Conservation (phyloP, 2,797 vertebrate species). For the Ispidina picta region DNA sequence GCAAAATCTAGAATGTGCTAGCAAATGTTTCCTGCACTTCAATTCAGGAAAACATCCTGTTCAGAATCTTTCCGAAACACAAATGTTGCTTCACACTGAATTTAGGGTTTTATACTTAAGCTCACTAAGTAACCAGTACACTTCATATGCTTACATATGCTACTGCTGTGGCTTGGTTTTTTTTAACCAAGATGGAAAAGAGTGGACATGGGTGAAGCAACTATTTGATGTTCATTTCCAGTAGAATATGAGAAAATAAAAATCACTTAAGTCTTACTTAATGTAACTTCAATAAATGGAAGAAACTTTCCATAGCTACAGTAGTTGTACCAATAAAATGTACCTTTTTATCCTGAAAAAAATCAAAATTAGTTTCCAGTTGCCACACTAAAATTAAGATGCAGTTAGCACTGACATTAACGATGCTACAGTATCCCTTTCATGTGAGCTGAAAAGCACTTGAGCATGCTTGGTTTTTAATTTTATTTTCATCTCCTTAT, state of each 20-base stretch:
- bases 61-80: not conserved
- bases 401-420: not conserved
- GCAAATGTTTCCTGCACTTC: not conserved
- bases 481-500: not conserved
- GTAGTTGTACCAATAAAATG: slow-evolving; percentile 23
- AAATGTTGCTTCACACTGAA: not conserved
- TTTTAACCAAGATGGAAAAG: not conserved
- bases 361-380: slow-evolving; percentile 23
- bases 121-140: not conserved
- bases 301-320: not conserved
- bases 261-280: not conserved
- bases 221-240: not conserved
- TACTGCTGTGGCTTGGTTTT: not conserved
- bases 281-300: not conserved
- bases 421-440: not conserved
- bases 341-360: slow-evolving; percentile 15
- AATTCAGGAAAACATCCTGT: not conserved
- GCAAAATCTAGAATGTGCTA: not conserved
- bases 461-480: not conserved
- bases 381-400: not conserved
- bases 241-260: not conserved
- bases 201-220: not conserved
- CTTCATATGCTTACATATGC: not conserved
- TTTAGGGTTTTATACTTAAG: not conserved
- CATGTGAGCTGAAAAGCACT: not conserved